A percentile compares a stretch with the other conserved stretches of the same genome.
phyloP scores from a whole-genome alignment of 2,797 vertebrate genomes.

The Neosalanx taihuensis region DNA sequence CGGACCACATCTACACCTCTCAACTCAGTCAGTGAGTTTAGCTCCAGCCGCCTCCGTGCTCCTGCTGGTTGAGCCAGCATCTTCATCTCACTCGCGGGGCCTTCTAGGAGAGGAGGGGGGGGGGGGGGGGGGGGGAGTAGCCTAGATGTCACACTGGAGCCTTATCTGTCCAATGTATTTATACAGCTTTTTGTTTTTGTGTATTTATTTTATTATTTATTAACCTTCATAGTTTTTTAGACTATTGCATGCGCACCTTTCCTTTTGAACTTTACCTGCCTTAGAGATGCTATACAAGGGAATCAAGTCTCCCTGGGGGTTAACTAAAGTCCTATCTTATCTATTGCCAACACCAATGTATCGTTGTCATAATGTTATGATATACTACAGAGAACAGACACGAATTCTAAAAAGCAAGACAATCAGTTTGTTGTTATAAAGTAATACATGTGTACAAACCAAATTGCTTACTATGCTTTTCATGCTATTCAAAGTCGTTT shows the following conservation, averaged over 20 bases:
- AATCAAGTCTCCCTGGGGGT: no score
- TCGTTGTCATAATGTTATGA: conserved; percentile 58
- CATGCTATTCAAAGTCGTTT: neutral
- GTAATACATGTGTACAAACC: neutral
- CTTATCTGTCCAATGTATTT: conserved; percentile 1
- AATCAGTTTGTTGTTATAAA: no score
- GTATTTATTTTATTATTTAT: no score
- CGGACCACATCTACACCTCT: conserved; percentile 85
- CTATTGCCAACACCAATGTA: conserved; percentile 56
- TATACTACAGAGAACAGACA: conserved; percentile 7
- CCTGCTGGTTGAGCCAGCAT: conserved; percentile 80
- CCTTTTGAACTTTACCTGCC: no score
- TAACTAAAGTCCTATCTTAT: no score
- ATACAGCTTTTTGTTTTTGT: no score
- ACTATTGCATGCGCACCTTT: no score
- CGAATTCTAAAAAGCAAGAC: neutral
- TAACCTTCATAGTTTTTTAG: no score
- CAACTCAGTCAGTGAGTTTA: conserved; percentile 66
- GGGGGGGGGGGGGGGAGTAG: conserved; percentile 31
- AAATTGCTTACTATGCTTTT: neutral
- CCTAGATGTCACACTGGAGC: conserved; percentile 34
- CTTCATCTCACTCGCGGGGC: conserved; percentile 49
- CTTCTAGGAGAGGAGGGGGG: no score
- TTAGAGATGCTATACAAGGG: no score
- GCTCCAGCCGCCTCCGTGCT: conserved; percentile 72